Evolutionary conservation across 2,797 vertebrate genomes (phyloP).

Genomic region (Kryptopterus vitreolus): DNA sequence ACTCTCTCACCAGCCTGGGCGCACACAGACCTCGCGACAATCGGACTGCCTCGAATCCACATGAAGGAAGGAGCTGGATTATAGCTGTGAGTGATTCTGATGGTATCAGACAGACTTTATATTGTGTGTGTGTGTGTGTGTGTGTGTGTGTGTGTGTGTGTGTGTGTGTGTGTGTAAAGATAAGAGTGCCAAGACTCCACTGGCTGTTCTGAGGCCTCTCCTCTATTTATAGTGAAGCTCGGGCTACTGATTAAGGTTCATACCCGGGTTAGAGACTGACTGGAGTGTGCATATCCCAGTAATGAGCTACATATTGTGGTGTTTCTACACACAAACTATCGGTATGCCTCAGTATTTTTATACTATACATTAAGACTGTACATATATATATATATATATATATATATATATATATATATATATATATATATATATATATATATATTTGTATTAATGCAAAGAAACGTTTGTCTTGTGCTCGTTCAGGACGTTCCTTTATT

Average conservation of each 20-base stretch:
- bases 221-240: slow-evolving; percentile 54
- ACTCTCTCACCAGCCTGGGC: neutral
- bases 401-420: too few species aligned
- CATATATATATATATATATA: too few species aligned
- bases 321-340: neutral
- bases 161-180: slow-evolving; percentile 31
- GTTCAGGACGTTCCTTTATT: neutral
- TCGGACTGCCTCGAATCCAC: neutral
- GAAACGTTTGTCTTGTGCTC: too few species aligned
- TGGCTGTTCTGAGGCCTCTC: slow-evolving; percentile 33
- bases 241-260: slow-evolving; percentile 22
- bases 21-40: slow-evolving; percentile 1
- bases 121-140: neutral
- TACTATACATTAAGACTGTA: too few species aligned
- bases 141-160: slow-evolving; percentile 32
- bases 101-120: slow-evolving; percentile 24
- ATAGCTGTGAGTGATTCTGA: slow-evolving; percentile 24
- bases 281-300: neutral
- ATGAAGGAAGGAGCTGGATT: neutral
- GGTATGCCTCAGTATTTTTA: neutral
- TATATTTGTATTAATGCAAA: neutral
- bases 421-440: too few species aligned
- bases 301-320: neutral
- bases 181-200: slow-evolving; percentile 13
- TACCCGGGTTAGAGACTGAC: neutral